Conservation (phyloP, 2,113 vertebrate species). For the Siniperca knerii region DNA sequence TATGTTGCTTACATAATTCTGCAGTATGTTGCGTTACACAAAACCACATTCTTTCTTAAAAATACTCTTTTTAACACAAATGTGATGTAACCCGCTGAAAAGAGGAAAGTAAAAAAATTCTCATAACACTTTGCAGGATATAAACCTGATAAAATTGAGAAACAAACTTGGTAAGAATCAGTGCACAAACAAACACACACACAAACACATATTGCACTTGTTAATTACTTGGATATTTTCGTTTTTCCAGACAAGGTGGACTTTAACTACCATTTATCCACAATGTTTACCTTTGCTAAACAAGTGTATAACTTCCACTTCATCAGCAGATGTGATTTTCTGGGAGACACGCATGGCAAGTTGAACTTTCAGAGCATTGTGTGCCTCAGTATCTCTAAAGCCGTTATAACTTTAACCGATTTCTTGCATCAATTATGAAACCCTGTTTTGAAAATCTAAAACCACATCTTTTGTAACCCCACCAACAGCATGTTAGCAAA, state of each 20-base stretch:
- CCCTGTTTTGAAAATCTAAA: conserved; percentile 39
- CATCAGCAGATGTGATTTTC: not conserved
- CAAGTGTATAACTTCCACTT: not conserved
- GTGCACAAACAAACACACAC: not conserved
- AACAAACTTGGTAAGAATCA: not conserved
- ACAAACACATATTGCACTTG: not conserved
- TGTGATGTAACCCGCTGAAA: not conserved
- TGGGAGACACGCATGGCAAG: not conserved
- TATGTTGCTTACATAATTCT: not conserved
- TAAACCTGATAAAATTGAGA: not conserved
- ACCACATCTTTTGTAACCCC: conserved; percentile 34
- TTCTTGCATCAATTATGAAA: conserved; percentile 28
- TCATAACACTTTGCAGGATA: not conserved
- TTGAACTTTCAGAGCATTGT: not conserved
- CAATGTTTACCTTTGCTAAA: not conserved
- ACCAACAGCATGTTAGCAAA: conserved; percentile 34
- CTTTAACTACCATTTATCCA: not conserved
- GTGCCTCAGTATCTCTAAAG: not conserved
- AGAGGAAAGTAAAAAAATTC: not conserved
- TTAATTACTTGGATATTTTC: not conserved
- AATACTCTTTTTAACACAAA: not conserved
- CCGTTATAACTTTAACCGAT: not conserved
- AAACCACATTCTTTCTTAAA: conserved; percentile 14
- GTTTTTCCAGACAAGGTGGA: not conserved
- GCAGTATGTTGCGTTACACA: not conserved